Evolutionary conservation across 2,888 invertebrate genomes (phyloP).

Genomic region (Petrolisthes manimaculis): DNA sequence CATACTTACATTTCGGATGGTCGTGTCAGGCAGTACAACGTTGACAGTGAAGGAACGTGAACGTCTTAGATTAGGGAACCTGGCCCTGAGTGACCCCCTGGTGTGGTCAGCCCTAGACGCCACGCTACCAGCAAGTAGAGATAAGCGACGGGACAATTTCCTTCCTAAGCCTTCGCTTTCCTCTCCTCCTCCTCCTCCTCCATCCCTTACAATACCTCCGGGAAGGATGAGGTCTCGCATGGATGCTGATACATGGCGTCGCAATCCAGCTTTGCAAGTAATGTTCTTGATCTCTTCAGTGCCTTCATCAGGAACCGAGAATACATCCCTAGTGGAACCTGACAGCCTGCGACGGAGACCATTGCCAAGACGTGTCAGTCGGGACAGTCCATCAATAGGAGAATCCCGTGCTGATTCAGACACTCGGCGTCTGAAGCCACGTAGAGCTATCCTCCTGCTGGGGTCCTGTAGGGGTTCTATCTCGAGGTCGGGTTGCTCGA

Average conservation of each 20-base stretch:
- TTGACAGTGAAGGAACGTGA: constrained; percentile 52
- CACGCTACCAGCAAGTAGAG: constrained; percentile 50
- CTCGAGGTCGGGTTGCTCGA: neutral
- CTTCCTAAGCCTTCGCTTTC: constrained; percentile 29
- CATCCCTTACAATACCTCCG: neutral
- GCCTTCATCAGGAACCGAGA: constrained; percentile 36
- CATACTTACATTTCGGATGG: constrained; percentile 48
- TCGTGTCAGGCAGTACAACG: constrained; percentile 55
- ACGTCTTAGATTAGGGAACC: constrained; percentile 52
- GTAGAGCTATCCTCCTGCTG: neutral
- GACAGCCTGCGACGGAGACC: constrained; percentile 60
- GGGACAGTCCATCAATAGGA: constrained; percentile 53
- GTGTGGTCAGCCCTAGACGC: constrained; percentile 43
- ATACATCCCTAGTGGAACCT: constrained; percentile 59
- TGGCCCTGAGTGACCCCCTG: constrained; percentile 54
- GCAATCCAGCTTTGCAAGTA: constrained; percentile 12
- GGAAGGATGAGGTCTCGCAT: constrained; percentile 52
- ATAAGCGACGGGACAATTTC: constrained; percentile 41
- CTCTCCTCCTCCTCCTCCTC: constrained; percentile 10
- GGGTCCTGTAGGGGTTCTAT: constrained; percentile 20
- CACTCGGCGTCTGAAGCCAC: constrained; percentile 51
- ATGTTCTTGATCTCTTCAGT: constrained; percentile 20
- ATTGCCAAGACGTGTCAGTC: constrained; percentile 58
- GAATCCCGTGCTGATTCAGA: constrained; percentile 58
- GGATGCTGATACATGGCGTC: constrained; percentile 53